Base-by-base conservation (phyloP, 2,113 vertebrate species). In the Ceyx margarethae region DNA sequence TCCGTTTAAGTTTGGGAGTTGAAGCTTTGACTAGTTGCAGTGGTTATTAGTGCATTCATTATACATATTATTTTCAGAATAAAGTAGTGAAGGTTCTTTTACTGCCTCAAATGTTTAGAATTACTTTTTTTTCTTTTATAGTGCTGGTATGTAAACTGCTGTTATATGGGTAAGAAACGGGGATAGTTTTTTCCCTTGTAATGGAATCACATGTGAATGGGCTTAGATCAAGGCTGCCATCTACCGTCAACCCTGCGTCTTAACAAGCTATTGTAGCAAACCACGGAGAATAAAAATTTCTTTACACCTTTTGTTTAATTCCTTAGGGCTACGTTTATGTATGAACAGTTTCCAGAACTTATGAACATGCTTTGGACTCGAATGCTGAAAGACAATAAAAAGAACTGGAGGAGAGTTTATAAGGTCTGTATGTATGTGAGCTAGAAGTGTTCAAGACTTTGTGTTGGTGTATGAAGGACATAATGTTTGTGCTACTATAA, bases 351-450 rank as follows among this genome's bases (percentile, higher is more conserved):
- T 94, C 99, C 99, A 87, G 99, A 99, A 91, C 98, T 99, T 85
- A 99, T 99, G 98, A 99, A 99, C 96, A 99, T 99, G 99, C 97
- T 99, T 95, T 99, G 99, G 99, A 97, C 97, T 69, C 98, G 99
- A 93, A 99, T 99, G 99, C 97, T 99, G 96, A 98, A 99, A 96
- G 99, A 99, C 95, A 99, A 99, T 96, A 99, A 99, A 97, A 99
- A 99, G 98, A 99, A 99, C 93, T 99, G 99, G 99, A 98, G 99
- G 92, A 98, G 99, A 98, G 99, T 99, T 96, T 99, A 99, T 97
- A 99, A 99, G 99, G 99, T 99, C 91, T 94, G 96, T 87, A 23
- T 45, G 53, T 89, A 17, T 37, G 4, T 25, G 25, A 68, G 20
- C 84, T 73, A 35, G 31, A 66, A 80, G 43, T 40, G 14, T 57